Base-by-base conservation (phyloP, 2,888 invertebrate species). In the Muscina levida region DNA sequence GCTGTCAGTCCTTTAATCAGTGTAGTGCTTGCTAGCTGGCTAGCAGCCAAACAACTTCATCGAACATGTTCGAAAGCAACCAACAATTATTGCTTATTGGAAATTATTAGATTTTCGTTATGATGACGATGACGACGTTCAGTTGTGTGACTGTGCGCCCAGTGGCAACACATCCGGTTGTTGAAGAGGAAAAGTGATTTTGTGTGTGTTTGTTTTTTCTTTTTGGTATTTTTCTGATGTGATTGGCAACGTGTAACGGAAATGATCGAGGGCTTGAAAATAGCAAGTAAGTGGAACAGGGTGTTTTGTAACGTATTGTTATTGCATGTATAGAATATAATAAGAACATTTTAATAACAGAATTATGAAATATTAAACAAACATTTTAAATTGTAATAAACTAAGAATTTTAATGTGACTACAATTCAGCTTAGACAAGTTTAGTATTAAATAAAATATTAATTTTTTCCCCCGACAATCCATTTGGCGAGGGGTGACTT, bases 91-190 rank as follows among this genome's bases (percentile, higher is more conserved):
- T 67, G 57, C 19, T 44, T 65, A 26, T 51, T 66, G 57, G 46
- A 31, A 59, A 17, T 46, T 75, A n/a, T n/a, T 75, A 1, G 19
- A 74, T 51, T 57, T 77, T 53, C 26, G 22, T 10, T 22, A 11
- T 3, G n/a, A 44, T 71, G 31, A 39, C 51, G 31, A 56, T 77
- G 19, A 10, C 31, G 31, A 44, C 17, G 26, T 65, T 81, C 51
- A 81, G 81, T 81, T 75, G 77, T 57, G 77, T 78, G 77, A 62
- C 72, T 22, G 37, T 0, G 19, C 31, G 31, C 17, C 68, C 13
- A 65, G 74, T 75, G 74, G 37, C 48, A 81, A 78, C 81, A 81
- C 59, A 78, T 78, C 81, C 78, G 81, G 81, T 81, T 81, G 71
- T 77, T 71, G 78, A 19, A 75, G 67, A 59, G 78, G 81, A 67